These are phyloP conservation scores for Ctenomys sociabilis DNA, from an alignment of 2,113 vertebrate species.

Conservation along the genomic window DNA sequence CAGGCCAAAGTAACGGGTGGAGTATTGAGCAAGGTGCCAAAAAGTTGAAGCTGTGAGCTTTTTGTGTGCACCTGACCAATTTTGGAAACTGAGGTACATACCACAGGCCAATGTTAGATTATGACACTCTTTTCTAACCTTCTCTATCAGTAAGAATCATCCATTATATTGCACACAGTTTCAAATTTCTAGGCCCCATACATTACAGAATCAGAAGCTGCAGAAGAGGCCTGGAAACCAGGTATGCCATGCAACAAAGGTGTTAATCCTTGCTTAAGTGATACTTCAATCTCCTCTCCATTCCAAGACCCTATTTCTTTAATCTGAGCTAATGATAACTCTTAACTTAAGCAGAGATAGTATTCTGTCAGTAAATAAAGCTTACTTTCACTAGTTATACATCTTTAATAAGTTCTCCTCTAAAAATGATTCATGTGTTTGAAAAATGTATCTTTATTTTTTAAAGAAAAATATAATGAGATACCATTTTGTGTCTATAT, in stretches of 20 bases:
- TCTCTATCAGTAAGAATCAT: neutral
- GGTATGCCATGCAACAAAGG: neutral
- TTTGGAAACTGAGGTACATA: neutral
- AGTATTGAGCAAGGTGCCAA: neutral
- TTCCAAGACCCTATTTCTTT: neutral
- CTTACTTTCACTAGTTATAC: slow-evolving; percentile 24
- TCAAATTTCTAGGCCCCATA: neutral
- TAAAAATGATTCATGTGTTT: neutral
- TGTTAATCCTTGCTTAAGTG: slow-evolving; percentile 6
- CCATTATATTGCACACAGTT: neutral
- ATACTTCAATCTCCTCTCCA: neutral
- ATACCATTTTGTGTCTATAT: no score
- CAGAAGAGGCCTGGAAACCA: neutral
- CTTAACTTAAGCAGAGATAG: neutral
- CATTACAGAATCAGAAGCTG: neutral
- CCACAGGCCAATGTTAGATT: neutral
- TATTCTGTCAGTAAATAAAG: slow-evolving; percentile 1
- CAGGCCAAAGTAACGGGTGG: neutral
- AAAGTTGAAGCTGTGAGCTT: neutral
- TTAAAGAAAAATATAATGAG: no score
- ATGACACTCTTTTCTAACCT: neutral
- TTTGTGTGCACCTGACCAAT: neutral
- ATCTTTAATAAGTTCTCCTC: neutral
- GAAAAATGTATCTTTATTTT: neutral
- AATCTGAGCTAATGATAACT: slow-evolving; percentile 25